Base-by-base conservation (phyloP, 1,140 invertebrate genomes). In the Oryctes rhinoceros region DNA sequence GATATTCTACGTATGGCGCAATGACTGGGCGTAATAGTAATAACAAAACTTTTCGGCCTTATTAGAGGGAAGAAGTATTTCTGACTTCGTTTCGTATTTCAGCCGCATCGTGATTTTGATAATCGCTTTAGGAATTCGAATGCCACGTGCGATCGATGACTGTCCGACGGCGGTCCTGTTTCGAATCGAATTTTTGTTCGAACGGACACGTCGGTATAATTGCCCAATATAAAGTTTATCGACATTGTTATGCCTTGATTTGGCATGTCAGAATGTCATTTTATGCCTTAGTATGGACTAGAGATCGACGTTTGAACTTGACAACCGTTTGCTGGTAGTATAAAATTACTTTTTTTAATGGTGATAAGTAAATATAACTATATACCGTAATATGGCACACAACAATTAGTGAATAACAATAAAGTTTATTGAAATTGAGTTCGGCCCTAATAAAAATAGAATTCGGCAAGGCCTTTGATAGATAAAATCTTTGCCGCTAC, bases 111-210 rank as follows among this genome's bases (percentile, higher is more conserved):
- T 71, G 65, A 71, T 71, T 71, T 37, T 37, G 65, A 71, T 71
- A 71, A 71, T 71, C 65, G 20, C 24, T 37, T 71, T 24, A 71
- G 65, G 65, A 71, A 71, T 71, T 4, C 65, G 30, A 71, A 71
- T 71, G 65, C 65, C 65, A 71, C 65, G 65, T 71, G 65, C 65
- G 65, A 71, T 71, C 65, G 65, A 71, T 71, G 65, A 71, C 65
- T 71, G 65, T n/a, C 53, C 53, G 53, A 62, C 39, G 39, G 3
- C 20, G 53, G 53, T 62, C 53, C 53, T 62, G 15, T 62, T 62
- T 71, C 24, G 10, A 37, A 71, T 71, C 7, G 24, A 30, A 44
- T 10, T 59, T 71, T 71, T 71, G 24, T 71, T 71, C 24, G 7
- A 71, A 13, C 13, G 11, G 20, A 15, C 65, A 71, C 65, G 65